phyloP scores from a whole-genome alignment of 2,888 invertebrate species.

The Hirtodrosophila histrioides region DNA sequence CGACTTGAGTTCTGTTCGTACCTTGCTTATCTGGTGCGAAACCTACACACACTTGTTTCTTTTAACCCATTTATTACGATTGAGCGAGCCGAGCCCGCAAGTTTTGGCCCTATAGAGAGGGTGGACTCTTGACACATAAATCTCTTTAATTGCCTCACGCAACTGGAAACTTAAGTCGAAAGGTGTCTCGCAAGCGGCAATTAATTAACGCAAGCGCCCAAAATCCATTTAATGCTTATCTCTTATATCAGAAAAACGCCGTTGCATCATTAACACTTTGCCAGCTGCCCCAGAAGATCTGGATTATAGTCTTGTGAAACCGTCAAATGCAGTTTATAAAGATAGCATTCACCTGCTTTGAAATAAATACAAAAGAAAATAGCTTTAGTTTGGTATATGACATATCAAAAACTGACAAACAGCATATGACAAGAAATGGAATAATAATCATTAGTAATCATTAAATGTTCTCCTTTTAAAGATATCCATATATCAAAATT shows the following conservation, averaged over 20 bases:
- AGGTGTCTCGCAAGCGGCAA: slow-evolving; percentile 38
- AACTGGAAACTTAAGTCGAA: slow-evolving; percentile 19
- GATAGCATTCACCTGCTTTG: slow-evolving; percentile 14
- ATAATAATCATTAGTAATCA: too few relatives aligned
- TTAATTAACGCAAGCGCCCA: slow-evolving; percentile 56
- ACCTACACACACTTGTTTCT: slow-evolving; percentile 38
- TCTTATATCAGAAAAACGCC: slow-evolving; percentile 27
- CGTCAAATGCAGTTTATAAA: slow-evolving; percentile 2
- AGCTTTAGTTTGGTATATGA: background rate
- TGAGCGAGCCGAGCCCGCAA: slow-evolving; percentile 22
- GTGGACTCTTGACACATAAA: slow-evolving; percentile 54
- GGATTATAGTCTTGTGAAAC: slow-evolving; percentile 1
- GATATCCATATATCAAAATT: too few relatives aligned
- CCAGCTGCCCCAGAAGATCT: slow-evolving; percentile 3
- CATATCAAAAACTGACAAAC: too few relatives aligned
- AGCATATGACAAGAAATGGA: too few relatives aligned
- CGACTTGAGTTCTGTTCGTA: slow-evolving; percentile 32
- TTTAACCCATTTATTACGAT: slow-evolving; percentile 54
- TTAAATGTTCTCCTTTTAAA: too few relatives aligned
- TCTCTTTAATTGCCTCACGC: slow-evolving; percentile 64
- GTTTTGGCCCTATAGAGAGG: slow-evolving; percentile 22
- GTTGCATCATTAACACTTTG: slow-evolving; percentile 46
- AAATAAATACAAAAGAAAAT: slow-evolving; percentile 1
- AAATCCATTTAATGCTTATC: slow-evolving; percentile 57
- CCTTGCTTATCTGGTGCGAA: slow-evolving; percentile 50